These are phyloP conservation scores for Perca flavescens DNA, from an alignment of 2,113 vertebrate genomes.

Conservation along the genomic window DNA sequence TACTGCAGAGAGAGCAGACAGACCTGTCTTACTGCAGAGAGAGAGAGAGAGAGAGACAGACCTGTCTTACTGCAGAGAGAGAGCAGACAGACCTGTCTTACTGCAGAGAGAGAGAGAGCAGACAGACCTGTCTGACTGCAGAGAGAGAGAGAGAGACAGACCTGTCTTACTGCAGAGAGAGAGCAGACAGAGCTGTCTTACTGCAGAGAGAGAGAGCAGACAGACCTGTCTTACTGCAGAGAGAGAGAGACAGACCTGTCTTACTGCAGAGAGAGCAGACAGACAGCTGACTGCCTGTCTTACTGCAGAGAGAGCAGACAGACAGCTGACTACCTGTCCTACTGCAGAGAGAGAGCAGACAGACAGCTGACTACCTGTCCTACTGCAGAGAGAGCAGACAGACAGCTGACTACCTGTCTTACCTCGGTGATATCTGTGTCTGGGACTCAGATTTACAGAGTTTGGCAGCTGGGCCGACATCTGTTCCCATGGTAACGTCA, in stretches of 20 bases:
- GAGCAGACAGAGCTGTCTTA: constrained; percentile 26
- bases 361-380: constrained; percentile 3
- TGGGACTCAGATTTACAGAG: constrained; percentile 76
- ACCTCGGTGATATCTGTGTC: constrained; percentile 75
- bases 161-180: too few relatives aligned
- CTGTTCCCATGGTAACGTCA: constrained; percentile 45
- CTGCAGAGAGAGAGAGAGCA: too few relatives aligned
- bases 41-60: too few relatives aligned
- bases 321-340: constrained; percentile 31
- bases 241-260: background rate
- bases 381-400: background rate
- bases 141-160: too few relatives aligned
- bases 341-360: constrained; percentile 19
- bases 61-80: too few relatives aligned
- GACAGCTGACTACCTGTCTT: constrained; percentile 2
- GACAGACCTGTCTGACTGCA: background rate
- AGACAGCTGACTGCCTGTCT: constrained; percentile 10
- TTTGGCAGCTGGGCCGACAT: constrained; percentile 61
- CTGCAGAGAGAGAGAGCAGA: constrained; percentile 14
- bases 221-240: constrained; percentile 35
- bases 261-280: too few relatives aligned
- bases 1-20: too few relatives aligned
- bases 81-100: background rate
- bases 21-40: too few relatives aligned
- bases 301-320: too few relatives aligned